phyloP scores from a whole-genome alignment of 2,888 invertebrate species.

The Bhutanitis thaidina region DNA sequence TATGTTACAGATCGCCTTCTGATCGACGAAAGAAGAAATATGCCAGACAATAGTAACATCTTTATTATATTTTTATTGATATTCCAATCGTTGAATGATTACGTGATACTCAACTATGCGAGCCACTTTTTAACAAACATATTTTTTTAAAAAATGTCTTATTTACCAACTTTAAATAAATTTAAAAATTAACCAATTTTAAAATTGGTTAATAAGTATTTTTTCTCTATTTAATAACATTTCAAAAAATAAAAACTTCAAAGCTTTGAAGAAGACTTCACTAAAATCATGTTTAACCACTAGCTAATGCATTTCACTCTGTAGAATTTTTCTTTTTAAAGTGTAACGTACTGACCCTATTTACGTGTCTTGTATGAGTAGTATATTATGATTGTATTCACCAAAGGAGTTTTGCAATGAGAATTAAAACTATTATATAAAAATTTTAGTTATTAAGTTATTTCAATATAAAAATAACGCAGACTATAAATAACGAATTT shows the following conservation, averaged over 20 bases:
- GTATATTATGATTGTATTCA: conserved; percentile 22
- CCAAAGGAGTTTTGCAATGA: conserved; percentile 25
- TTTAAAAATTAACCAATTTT: too few relatives aligned
- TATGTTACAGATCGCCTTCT: conserved; percentile 64
- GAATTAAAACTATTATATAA: too few relatives aligned
- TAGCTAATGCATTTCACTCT: conserved; percentile 25
- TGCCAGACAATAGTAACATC: conserved; percentile 27
- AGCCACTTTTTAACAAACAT: background rate
- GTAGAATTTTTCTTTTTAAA: conserved; percentile 28
- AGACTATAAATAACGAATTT: background rate
- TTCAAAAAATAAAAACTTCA: background rate
- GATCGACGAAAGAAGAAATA: conserved; percentile 46
- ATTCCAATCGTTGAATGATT: background rate
- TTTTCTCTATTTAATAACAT: background rate
- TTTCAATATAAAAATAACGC: background rate
- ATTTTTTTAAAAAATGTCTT: too few relatives aligned
- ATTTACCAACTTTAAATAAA: too few relatives aligned
- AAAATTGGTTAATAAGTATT: background rate
- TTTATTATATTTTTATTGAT: background rate
- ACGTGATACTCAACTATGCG: background rate
- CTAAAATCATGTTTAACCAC: background rate
- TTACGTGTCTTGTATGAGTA: conserved; percentile 17
- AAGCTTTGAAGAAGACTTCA: background rate
- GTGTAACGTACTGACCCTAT: conserved; percentile 29
- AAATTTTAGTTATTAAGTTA: too few relatives aligned